Percentiles rank a stretch among this genome's conserved stretches.
phyloP scores from a whole-genome alignment of 2,888 invertebrate species.

The Ectropis crepuscularia region DNA sequence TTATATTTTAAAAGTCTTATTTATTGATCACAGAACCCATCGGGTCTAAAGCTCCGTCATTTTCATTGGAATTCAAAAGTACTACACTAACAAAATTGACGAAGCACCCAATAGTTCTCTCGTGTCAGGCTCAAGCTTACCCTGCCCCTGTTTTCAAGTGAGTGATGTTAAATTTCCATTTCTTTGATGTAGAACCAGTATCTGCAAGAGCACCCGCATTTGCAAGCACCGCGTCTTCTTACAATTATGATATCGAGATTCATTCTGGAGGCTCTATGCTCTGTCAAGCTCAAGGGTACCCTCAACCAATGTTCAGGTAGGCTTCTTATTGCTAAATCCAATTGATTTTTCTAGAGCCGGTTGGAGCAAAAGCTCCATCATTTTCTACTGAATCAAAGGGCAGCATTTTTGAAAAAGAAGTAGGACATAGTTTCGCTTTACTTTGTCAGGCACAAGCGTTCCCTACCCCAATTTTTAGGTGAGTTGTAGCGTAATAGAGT shows the following conservation, averaged over 20 bases:
- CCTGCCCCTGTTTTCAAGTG: slow-evolving; percentile 89
- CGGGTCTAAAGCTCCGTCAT: slow-evolving; percentile 85
- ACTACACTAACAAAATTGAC: slow-evolving; percentile 84
- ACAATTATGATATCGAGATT: slow-evolving; percentile 73
- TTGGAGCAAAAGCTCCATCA: slow-evolving; percentile 86
- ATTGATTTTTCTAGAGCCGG: slow-evolving; percentile 79
- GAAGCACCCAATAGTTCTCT: slow-evolving; percentile 83
- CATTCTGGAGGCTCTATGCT: slow-evolving; percentile 76
- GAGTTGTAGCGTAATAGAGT: slow-evolving; percentile 2
- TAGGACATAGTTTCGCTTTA: slow-evolving; percentile 85
- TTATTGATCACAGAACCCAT: slow-evolving; percentile 81
- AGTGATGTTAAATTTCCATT: slow-evolving; percentile 55
- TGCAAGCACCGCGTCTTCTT: slow-evolving; percentile 79
- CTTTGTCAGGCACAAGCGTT: slow-evolving; percentile 87
- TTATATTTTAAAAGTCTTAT: slow-evolving; percentile 5
- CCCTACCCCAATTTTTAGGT: slow-evolving; percentile 80
- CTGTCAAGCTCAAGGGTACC: slow-evolving; percentile 85
- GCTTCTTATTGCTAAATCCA: slow-evolving; percentile 42
- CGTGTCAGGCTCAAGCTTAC: slow-evolving; percentile 89
- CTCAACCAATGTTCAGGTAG: slow-evolving; percentile 89
- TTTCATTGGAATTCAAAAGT: slow-evolving; percentile 84
- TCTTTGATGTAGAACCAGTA: slow-evolving; percentile 77
- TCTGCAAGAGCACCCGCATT: slow-evolving; percentile 81
- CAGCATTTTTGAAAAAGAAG: slow-evolving; percentile 85
- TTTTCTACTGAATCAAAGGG: slow-evolving; percentile 87